phyloP scores from a whole-genome alignment of 2,113 vertebrate species.

The Deroptyus accipitrinus region DNA sequence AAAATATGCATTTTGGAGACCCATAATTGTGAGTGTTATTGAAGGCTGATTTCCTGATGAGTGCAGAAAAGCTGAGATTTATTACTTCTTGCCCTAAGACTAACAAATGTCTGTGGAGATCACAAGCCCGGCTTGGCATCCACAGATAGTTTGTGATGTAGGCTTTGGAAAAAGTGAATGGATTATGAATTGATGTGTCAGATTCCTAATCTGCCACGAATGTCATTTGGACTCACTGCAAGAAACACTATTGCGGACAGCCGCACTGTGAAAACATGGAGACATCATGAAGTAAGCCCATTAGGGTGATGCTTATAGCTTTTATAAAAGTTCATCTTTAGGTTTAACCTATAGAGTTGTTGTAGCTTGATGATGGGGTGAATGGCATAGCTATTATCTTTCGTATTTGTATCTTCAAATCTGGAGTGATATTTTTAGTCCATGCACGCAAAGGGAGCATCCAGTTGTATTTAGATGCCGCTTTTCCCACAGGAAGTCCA shows the following conservation, averaged over 20 bases:
- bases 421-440: neutral
- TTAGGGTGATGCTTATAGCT: neutral
- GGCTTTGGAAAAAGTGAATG: constrained; percentile 59
- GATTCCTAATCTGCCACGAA: constrained; percentile 40
- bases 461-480: neutral
- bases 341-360: neutral
- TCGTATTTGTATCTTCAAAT: neutral
- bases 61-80: constrained; percentile 44
- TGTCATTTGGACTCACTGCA: constrained; percentile 51
- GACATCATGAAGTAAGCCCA: neutral
- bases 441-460: neutral
- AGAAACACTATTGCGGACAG: neutral
- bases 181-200: constrained; percentile 55
- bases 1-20: neutral
- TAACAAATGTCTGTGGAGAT: constrained; percentile 44
- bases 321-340: neutral
- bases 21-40: neutral
- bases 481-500: neutral
- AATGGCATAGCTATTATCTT: neutral
- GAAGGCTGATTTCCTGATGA: constrained; percentile 24
- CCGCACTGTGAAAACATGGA: constrained; percentile 39
- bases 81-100: constrained; percentile 53
- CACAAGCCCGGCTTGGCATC: constrained; percentile 43
- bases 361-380: neutral
- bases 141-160: constrained; percentile 54